A percentile compares a stretch with the other conserved stretches of the same genome.
These are phyloP conservation scores for Syrista parreyssii DNA, from an alignment of 2,888 invertebrate genomes.

Conservation along the genomic window DNA sequence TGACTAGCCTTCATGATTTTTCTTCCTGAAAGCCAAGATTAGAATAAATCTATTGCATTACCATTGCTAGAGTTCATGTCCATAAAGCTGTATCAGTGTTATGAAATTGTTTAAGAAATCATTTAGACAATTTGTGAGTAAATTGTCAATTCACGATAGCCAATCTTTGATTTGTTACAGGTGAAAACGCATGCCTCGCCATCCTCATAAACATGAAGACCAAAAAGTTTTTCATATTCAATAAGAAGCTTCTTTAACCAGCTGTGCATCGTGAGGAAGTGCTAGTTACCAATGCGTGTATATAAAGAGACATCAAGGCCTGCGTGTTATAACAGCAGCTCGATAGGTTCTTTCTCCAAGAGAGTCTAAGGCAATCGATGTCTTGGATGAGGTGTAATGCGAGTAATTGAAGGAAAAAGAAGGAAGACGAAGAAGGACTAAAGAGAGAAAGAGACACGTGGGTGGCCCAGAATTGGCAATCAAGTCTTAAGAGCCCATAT, in stretches of 20 bases:
- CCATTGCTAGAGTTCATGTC: neutral
- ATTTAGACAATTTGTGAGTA: neutral
- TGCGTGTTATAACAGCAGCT: neutral
- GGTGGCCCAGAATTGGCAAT: neutral
- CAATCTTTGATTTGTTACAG: neutral
- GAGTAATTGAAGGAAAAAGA: slow-evolving; percentile 6
- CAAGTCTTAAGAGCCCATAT: neutral
- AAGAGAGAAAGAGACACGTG: neutral
- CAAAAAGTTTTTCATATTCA: slow-evolving; percentile 48
- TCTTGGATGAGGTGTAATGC: neutral
- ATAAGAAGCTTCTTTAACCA: slow-evolving; percentile 45
- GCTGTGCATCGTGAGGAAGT: neutral
- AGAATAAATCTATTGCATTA: neutral
- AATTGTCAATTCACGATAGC: neutral
- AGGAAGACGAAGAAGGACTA: slow-evolving; percentile 4
- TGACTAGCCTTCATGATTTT: neutral
- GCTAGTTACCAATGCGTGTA: neutral
- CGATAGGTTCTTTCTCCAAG: neutral
- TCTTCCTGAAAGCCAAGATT: neutral
- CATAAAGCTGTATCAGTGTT: neutral
- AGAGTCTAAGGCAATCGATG: neutral
- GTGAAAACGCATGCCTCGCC: neutral
- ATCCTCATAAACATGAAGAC: slow-evolving; percentile 41
- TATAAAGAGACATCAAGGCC: neutral
- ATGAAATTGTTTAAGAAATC: no score